Base-by-base conservation (phyloP, 2,888 invertebrate species). In the Nipponacmea schrenckii region DNA sequence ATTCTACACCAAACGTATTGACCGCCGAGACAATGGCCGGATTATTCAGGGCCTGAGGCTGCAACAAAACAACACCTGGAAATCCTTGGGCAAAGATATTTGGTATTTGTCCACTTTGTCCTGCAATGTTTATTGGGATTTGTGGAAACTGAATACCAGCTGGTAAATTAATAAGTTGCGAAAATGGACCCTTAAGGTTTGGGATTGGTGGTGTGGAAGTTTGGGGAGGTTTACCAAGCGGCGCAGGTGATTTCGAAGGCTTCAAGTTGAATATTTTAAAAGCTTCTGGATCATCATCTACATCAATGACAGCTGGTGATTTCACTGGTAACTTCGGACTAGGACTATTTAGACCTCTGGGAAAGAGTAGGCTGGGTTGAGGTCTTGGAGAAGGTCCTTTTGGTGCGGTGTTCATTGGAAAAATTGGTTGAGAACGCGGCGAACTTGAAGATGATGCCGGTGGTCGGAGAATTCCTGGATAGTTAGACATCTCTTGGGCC, bases 231-330 rank as follows among this genome's bases (percentile, higher is more conserved):
- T 24, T 20, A 1, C 31, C 31, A 63, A 68, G 72, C 14, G 67
- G 56, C 56, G 71, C 73, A n/a, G 74, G 69, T 44, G 69, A 71
- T 31, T 73, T 50, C 26, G 69, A 71, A 66, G 84, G 84, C 70
- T 80, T 78, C 39, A 85, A 71, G 64, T 85, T 85, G 67, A 85
- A 85, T 44, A 85, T 84, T 64, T 84, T 81, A 71, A 82, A 85
- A 17, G 83, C 79, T 64, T 85, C 84, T 17, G 82, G 82, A 26
- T 77, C 78, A 24, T 79, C 80, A 17, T 65, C 69, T 63, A 74
- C 75, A 0, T 65, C 45, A 39, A 67, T 69, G 56, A 63, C 14
- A 56, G 56, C 26, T 7, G 69, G 15, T 24, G 64, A 64, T 65
- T 20, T 69, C 15, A 68, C 63, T 69, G 76, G 31, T 71, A 71